These are phyloP conservation scores for Artibeus jamaicensis DNA, from an alignment of 2,797 vertebrate species.

Conservation along the genomic window DNA sequence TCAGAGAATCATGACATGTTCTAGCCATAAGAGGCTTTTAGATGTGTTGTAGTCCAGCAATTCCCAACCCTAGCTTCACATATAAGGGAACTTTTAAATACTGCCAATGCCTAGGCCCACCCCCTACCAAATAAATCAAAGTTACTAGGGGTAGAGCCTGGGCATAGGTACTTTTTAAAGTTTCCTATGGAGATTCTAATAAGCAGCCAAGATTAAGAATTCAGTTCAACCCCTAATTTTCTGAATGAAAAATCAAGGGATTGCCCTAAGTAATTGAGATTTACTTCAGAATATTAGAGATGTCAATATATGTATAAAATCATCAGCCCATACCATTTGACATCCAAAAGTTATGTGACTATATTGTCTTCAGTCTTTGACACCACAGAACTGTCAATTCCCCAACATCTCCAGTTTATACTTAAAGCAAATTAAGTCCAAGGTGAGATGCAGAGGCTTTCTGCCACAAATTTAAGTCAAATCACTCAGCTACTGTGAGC, in stretches of 20 bases:
- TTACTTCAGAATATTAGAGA: slow-evolving; percentile 22
- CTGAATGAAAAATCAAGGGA: slow-evolving; percentile 3
- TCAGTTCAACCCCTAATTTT: slow-evolving; percentile 18
- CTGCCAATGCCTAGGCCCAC: background rate
- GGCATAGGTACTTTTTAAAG: background rate
- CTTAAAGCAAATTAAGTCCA: slow-evolving; percentile 33
- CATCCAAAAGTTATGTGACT: background rate
- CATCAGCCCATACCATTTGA: slow-evolving; percentile 25
- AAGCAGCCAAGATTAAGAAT: slow-evolving; percentile 4
- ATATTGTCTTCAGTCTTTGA: slow-evolving; percentile 15
- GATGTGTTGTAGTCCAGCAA: background rate
- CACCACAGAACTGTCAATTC: background rate
- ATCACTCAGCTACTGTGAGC: background rate
- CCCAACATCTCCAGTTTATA: slow-evolving; percentile 10
- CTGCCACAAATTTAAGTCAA: slow-evolving; percentile 33
- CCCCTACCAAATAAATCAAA: slow-evolving; percentile 16
- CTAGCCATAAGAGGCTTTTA: slow-evolving; percentile 15
- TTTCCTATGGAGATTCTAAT: slow-evolving; percentile 9
- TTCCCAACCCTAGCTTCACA: slow-evolving; percentile 19
- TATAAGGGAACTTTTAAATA: background rate
- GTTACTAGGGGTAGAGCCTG: background rate
- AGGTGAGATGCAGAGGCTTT: background rate
- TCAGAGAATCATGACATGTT: slow-evolving; percentile 11
- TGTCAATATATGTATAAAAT: slow-evolving; percentile 4
- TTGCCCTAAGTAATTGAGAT: background rate